Conservation (phyloP, 2,113 vertebrate species). For the Morone saxatilis region DNA sequence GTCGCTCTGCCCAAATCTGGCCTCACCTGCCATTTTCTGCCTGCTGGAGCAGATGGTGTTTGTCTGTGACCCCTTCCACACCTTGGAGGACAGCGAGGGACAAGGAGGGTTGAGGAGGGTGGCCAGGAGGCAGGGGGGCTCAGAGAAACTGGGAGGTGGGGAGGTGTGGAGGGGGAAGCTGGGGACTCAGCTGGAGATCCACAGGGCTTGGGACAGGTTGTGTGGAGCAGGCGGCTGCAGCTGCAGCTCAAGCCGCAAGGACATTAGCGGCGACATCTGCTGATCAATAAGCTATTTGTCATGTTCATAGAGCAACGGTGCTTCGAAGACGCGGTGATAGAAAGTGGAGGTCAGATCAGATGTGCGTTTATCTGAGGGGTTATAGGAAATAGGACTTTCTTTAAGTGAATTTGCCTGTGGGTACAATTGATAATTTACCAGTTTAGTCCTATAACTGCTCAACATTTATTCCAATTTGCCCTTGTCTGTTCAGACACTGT, state of each 20-base stretch:
- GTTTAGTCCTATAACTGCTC: conserved; percentile 16
- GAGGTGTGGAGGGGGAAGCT: conserved; percentile 25
- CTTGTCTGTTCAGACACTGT: neutral
- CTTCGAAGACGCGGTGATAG: neutral
- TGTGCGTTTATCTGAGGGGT: conserved; percentile 54
- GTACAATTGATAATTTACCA: conserved; percentile 39
- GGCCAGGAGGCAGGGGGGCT: conserved; percentile 26
- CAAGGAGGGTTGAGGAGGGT: conserved; percentile 18
- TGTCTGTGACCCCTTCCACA: conserved; percentile 65
- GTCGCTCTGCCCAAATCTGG: conserved; percentile 24
- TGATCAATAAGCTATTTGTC: conserved; percentile 79
- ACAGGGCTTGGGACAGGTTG: conserved; percentile 45
- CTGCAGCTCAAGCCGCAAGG: conserved; percentile 51
- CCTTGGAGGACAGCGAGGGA: conserved; percentile 59
- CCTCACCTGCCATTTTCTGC: conserved; percentile 70
- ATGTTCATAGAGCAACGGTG: conserved; percentile 53
- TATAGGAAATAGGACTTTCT: conserved; percentile 58
- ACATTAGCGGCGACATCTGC: conserved; percentile 74
- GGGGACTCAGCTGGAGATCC: conserved; percentile 67
- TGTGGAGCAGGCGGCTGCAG: conserved; percentile 43
- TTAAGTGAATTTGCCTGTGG: conserved; percentile 55
- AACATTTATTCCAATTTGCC: conserved; percentile 30
- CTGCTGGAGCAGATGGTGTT: conserved; percentile 71
- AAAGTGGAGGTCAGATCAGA: conserved; percentile 54
- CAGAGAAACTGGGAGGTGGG: conserved; percentile 25